Evolutionary conservation across 2,888 invertebrate species (phyloP).

Genomic region (Muschampia staudingeri): DNA sequence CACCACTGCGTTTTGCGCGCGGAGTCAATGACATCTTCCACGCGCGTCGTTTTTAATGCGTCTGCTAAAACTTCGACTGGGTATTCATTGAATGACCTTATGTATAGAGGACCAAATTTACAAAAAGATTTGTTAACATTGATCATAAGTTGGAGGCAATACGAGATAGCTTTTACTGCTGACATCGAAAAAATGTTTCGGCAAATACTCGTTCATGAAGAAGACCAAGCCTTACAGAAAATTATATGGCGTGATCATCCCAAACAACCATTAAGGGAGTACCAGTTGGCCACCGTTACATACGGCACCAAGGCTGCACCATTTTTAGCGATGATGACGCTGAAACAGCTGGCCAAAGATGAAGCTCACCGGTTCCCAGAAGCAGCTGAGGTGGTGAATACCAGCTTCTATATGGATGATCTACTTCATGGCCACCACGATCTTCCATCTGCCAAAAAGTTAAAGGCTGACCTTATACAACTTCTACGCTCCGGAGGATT

Average conservation of each 20-base stretch:
- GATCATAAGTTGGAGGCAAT: background rate
- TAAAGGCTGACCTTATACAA: background rate
- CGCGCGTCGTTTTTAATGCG: background rate
- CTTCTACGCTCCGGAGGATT: background rate
- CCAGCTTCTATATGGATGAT: background rate
- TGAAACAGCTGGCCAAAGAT: conserved; percentile 25
- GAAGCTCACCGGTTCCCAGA: background rate
- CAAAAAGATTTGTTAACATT: background rate
- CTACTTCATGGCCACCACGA: background rate
- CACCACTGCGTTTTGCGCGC: background rate
- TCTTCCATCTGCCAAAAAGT: background rate
- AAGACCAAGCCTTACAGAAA: background rate
- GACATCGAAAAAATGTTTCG: background rate
- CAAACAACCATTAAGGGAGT: background rate
- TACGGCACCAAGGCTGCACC: conserved; percentile 7
- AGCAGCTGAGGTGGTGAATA: background rate
- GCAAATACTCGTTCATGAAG: background rate
- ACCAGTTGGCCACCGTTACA: background rate
- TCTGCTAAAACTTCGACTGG: background rate
- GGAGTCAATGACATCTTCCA: background rate
- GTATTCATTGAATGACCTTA: background rate
- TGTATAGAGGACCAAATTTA: background rate
- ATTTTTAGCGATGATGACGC: conserved; percentile 29
- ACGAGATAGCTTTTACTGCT: background rate
- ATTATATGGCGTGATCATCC: background rate